Percentiles rank a stretch among this genome's conserved stretches.
Conservation (phyloP, 1,140 invertebrate genomes). For the Samia ricini region DNA sequence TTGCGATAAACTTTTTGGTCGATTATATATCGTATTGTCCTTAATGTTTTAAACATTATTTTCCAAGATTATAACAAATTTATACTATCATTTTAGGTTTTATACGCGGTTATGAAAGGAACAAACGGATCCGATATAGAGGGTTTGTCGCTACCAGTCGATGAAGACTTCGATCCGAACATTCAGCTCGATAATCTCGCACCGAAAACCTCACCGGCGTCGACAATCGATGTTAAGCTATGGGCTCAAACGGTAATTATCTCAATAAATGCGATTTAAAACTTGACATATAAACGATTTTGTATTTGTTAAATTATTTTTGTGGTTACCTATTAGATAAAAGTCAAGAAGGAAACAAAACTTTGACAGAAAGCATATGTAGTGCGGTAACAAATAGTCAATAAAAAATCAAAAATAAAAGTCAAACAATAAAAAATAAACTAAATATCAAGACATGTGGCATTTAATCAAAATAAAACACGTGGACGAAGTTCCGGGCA, state of each 20-base stretch:
- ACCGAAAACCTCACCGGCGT: constrained; percentile 62
- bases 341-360: no score
- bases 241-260: constrained; percentile 71
- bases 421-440: background rate
- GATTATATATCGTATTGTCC: no score
- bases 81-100: constrained; percentile 46
- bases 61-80: background rate
- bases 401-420: background rate
- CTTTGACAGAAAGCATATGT: no score
- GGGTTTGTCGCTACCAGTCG: constrained; percentile 54
- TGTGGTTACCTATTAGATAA: no score
- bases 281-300: no score
- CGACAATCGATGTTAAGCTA: constrained; percentile 72
- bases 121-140: constrained; percentile 62
- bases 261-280: background rate
- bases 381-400: background rate
- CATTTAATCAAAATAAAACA: no score
- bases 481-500: no score
- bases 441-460: no score
- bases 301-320: no score
- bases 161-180: constrained; percentile 74
- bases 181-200: constrained; percentile 71
- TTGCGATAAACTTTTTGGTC: no score
- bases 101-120: constrained; percentile 73
- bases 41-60: no score